Percentiles rank a stretch among this genome's conserved stretches.
phyloP scores from a whole-genome alignment of 2,888 invertebrate species.

The Yponomeuta plumbellus region DNA sequence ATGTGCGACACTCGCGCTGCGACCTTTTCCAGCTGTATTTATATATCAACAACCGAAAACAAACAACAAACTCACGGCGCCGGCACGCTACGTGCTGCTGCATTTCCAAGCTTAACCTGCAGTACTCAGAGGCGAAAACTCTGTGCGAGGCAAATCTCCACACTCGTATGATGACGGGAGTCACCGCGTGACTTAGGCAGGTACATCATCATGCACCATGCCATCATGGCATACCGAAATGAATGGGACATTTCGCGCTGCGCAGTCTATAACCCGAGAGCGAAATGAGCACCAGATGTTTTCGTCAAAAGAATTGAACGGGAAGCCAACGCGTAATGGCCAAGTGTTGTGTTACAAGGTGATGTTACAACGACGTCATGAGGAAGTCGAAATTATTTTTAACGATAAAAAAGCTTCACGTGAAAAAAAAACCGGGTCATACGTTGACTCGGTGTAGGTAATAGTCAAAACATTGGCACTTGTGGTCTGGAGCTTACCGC shows the following conservation, averaged over 20 bases:
- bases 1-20: not conserved
- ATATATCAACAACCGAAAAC: slow-evolving; percentile 68
- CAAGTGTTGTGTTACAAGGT: slow-evolving; percentile 16
- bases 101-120: not conserved
- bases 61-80: slow-evolving; percentile 44
- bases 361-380: slow-evolving; percentile 8
- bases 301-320: not conserved
- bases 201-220: no score
- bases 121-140: not conserved
- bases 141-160: not conserved
- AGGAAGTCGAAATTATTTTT: not conserved
- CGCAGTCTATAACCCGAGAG: not conserved
- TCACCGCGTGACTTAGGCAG: no score
- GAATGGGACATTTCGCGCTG: not conserved
- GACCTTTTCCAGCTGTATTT: slow-evolving; percentile 60
- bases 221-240: no score
- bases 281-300: not conserved
- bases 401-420: slow-evolving; percentile 6
- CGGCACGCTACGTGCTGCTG: not conserved
- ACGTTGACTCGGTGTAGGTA: not conserved
- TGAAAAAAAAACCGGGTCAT: slow-evolving; percentile 7
- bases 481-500: not conserved
- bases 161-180: not conserved
- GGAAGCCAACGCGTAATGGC: not conserved
- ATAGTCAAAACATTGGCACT: slow-evolving; percentile 11